Evolutionary conservation across 92 coral and sea anemone species (phyloP), one percentile per base, ranked within the genome.

Genomic region (Palythoa heliodiscus): DNA sequence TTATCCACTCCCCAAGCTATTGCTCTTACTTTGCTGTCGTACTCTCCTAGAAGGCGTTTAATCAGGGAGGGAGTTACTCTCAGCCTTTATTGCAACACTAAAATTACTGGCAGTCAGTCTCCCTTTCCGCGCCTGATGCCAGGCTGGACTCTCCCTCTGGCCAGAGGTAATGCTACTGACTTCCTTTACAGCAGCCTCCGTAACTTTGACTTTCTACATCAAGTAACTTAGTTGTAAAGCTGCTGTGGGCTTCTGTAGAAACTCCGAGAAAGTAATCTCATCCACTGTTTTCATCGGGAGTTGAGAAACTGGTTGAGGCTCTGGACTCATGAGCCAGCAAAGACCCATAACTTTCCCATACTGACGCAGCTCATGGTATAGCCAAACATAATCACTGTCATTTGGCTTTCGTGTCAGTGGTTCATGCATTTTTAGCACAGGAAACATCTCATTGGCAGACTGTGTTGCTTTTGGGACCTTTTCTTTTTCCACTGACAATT

Each of bases 391-490:
- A 52, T 83, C 66, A 15, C 66, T 66, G 67, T 71, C 69, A 38
- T 71, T 74, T 74, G 80, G 87, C 75, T 77, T 61, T 63, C 74
- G 84, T 61, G 61, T 66, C 76, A 83, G 77, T 83, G 76, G 67
- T 78, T 72, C 75, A 75, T 67, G 47, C 84, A 60, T 58, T 74
- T 72, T 86, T 80, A 83, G 79, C 82, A 73, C 47, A 69, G 85
- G 89, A 77, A 86, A 86, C 70, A 86, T 76, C 71, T 86, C 89
- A 63, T 83, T 73, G 58, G 78, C 91, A 16, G 91, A 84, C 85
- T 88, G 82, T 29, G 75, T 70, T 55, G 81, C 73, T 38, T 61
- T 75, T 38, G 24, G 25, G 17, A 58, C 83, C 75, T 87, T 87
- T 69, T 76, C 48, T 81, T 83, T 58, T 61, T 61, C 69, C 69